These are phyloP conservation scores for Perithous albicinctus DNA, from an alignment of 2,888 invertebrate genomes.

Conservation along the genomic window DNA sequence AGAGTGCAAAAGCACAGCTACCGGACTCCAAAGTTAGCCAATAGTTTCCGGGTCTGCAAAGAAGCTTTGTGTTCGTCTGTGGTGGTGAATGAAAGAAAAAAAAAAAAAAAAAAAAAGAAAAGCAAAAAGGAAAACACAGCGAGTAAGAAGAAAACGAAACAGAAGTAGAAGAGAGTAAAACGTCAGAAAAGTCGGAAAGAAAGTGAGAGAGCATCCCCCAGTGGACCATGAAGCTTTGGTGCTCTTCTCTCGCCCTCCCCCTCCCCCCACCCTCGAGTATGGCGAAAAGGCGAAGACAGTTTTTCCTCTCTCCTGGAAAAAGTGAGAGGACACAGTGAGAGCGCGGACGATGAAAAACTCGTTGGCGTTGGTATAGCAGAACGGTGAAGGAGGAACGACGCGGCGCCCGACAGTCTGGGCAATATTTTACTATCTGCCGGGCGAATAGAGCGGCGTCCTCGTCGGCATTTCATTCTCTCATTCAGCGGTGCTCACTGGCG, in stretches of 20 bases:
- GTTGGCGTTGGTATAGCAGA: constrained; percentile 62
- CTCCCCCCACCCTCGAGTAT: constrained; percentile 29
- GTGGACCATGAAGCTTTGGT: constrained; percentile 37
- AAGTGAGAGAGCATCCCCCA: constrained; percentile 9
- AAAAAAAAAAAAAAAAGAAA: background rate
- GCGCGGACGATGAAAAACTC: constrained; percentile 60
- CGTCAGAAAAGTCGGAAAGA: background rate
- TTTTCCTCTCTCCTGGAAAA: constrained; percentile 19
- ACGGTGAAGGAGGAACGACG: constrained; percentile 73
- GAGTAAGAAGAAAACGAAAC: background rate
- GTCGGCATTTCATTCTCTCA: background rate
- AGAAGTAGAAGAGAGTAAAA: constrained; percentile 16
- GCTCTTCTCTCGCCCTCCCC: constrained; percentile 9
- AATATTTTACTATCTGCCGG: constrained; percentile 79
- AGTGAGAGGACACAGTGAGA: constrained; percentile 19
- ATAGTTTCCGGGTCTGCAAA: constrained; percentile 29
- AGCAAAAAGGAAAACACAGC: background rate
- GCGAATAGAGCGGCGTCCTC: constrained; percentile 48
- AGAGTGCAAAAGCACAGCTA: background rate
- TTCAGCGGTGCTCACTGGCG: background rate
- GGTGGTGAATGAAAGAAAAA: constrained; percentile 11
- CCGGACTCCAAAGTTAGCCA: constrained; percentile 35
- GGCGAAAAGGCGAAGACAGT: constrained; percentile 58
- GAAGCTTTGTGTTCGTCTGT: constrained; percentile 23
- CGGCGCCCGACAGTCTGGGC: constrained; percentile 82